Conservation (phyloP, 1,140 invertebrate species). For the Polypedilum pembai region DNA sequence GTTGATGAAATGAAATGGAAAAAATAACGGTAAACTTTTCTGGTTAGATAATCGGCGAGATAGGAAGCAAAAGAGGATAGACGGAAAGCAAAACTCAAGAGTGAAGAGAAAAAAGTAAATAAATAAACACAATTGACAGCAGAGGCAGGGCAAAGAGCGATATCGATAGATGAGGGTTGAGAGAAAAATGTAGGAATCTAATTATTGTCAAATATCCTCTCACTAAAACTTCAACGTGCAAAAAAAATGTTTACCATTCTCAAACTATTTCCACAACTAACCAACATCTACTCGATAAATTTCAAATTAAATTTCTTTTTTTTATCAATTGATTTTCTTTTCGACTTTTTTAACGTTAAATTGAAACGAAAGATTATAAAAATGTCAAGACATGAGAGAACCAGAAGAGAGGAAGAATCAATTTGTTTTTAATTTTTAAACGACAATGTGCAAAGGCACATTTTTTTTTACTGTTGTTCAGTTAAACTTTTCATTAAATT, state of each 20-base stretch:
- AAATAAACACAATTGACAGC: not conserved
- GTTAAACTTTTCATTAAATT: not conserved
- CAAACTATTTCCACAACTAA: no score
- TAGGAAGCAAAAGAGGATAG: no score
- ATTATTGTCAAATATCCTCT: slow-evolving; percentile 7
- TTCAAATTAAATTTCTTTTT: not conserved
- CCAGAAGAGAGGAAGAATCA: not conserved
- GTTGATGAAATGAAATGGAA: not conserved
- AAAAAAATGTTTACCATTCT: not conserved
- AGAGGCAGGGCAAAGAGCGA: not conserved
- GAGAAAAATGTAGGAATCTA: not conserved
- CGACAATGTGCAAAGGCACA: not conserved
- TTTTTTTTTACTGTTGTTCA: not conserved
- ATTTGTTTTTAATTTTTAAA: slow-evolving; percentile 9
- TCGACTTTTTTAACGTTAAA: not conserved
- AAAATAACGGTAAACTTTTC: not conserved
- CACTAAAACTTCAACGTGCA: not conserved
- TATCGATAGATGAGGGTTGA: not conserved
- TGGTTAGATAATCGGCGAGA: not conserved
- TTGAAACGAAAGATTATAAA: not conserved
- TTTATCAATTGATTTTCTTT: not conserved
- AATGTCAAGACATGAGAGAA: not conserved
- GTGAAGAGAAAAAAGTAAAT: not conserved
- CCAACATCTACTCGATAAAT: not conserved
- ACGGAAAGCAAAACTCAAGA: not conserved